Base-by-base conservation (phyloP, 2,888 invertebrate species). In the Acleris cristana region DNA sequence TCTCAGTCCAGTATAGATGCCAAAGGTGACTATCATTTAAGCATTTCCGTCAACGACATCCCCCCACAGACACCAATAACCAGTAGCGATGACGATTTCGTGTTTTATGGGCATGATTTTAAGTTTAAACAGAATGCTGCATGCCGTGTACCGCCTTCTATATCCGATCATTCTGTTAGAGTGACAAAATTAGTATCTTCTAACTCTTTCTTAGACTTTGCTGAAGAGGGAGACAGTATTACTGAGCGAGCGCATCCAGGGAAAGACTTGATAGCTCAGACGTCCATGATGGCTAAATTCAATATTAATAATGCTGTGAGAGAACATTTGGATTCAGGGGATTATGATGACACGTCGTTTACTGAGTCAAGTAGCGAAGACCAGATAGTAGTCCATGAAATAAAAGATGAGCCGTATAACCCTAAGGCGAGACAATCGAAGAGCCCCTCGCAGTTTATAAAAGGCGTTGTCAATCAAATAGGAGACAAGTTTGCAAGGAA, bases 21-120 rank as follows among this genome's bases (percentile, higher is more conserved):
- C 6, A 92, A 92, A 93, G 93, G 93, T 93, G 93, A 93, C 73
- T 92, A 90, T 87, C 79, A 80, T 77, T 79, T 90, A 79, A 84
- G 77, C 79, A 84, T 90, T 79, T 88, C 89, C 59, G 79, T 85
- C 76, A 88, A 80, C 75, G 90, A 91, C 70, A 87, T 89, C 67
- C 88, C 89, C 70, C 81, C 83, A 61, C 87, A 83, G 76, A 88
- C 88, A 73, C 87, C 88, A 53, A 82, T 90, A 70, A 89, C 89
- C 52, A 89, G 89, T 83, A 90, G 90, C 75, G 90, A 92, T 59
- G 91, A 90, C 64, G 89, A 89, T 80, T 88, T 90, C 79, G 80
- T 84, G 74, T 90, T 87, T 76, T 89, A 87, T 78, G 89, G 87
- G 87, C 92, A 91, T 88, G 92, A 88, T 84, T 87, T 88, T 83